These are phyloP conservation scores for Ciconia nigra DNA, from an alignment of 2,797 vertebrate species.

Conservation along the genomic window DNA sequence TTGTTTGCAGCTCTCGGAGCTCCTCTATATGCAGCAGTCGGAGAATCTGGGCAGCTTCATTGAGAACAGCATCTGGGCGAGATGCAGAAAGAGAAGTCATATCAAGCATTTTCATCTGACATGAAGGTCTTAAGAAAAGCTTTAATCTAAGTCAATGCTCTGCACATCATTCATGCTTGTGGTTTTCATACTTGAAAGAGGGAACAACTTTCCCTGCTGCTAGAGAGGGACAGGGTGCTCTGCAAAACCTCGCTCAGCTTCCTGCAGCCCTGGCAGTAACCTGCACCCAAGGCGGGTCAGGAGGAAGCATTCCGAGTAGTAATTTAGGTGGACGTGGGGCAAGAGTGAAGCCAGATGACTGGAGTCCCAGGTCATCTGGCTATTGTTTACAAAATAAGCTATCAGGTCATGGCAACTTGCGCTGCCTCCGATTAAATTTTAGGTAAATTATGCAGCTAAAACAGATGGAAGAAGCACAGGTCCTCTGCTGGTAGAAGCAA, in stretches of 20 bases:
- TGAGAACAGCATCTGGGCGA: constrained; percentile 87
- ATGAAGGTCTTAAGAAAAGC: not conserved
- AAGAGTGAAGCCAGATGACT: rapidly evolving
- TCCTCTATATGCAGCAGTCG: constrained; percentile 96
- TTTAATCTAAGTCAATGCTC: not conserved
- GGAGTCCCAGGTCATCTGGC: not conserved
- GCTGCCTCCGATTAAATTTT: not conserved
- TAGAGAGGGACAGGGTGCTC: not conserved
- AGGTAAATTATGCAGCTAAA: not conserved
- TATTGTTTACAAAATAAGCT: not conserved
- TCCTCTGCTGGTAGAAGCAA: constrained; percentile 23
- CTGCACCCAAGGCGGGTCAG: not conserved
- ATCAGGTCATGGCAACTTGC: not conserved
- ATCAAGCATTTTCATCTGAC: not conserved
- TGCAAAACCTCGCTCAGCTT: not conserved
- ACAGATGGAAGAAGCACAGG: not conserved
- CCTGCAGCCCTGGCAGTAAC: not conserved
- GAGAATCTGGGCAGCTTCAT: constrained; percentile 93
- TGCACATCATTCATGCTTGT: not conserved
- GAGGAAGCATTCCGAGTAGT: rapidly evolving
- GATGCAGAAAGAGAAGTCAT: not conserved
- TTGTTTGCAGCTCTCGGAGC: constrained; percentile 94
- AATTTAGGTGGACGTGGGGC: rapidly evolving
- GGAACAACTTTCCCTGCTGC: not conserved
- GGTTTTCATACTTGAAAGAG: not conserved